Conservation (phyloP, 2,113 vertebrate species). For the Muntiacus muntjak region DNA sequence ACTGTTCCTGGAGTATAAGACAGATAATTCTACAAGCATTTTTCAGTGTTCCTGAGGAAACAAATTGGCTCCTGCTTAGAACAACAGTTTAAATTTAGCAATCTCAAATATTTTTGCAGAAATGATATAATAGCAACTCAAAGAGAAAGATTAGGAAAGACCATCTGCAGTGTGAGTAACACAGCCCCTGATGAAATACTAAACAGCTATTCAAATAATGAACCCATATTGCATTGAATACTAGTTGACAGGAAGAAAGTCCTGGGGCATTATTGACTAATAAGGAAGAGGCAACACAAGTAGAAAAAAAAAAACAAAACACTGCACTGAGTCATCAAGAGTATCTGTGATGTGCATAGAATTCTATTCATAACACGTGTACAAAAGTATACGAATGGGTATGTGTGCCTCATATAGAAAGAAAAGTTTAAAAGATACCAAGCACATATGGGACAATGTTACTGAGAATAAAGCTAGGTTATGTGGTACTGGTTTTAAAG, state of each 20-base stretch:
- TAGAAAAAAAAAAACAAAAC: not conserved
- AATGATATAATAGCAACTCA: not conserved
- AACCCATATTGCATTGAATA: not conserved
- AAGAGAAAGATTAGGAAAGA: not conserved
- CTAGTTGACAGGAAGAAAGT: not conserved
- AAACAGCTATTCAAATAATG: not conserved
- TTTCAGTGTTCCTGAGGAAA: not conserved
- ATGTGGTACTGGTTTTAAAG: not conserved
- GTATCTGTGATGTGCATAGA: not conserved
- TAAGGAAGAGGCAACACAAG: not conserved
- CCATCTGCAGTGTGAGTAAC: not conserved
- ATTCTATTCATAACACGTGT: not conserved
- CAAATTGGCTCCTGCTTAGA: not conserved
- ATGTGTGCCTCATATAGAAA: not conserved
- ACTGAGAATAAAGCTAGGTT: not conserved
- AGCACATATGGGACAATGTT: not conserved
- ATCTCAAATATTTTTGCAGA: not conserved
- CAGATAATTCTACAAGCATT: not conserved
- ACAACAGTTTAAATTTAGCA: not conserved
- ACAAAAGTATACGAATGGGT: not conserved
- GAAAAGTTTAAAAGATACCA: not conserved
- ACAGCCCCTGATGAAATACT: not conserved
- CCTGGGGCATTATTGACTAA: not conserved
- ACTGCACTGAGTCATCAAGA: not conserved
- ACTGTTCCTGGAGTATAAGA: no score